phyloP scores from a whole-genome alignment of 2,888 invertebrate genomes.

The Cataglyphis cursor region DNA sequence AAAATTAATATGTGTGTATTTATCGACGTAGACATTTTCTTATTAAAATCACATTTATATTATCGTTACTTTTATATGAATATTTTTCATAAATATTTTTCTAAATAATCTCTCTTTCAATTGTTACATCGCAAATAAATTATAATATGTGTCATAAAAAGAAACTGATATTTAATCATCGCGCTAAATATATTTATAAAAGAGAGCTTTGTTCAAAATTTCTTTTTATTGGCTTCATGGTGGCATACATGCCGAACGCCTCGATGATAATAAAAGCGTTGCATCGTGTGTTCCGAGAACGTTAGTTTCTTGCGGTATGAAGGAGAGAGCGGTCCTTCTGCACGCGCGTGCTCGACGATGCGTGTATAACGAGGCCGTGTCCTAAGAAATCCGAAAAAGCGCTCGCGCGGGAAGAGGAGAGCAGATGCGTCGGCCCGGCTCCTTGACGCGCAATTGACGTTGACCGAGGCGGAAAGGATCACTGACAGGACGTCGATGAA shows the following conservation, averaged over 20 bases:
- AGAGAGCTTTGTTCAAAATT: neutral
- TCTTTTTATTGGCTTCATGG: slow-evolving; percentile 28
- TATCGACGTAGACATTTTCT: neutral
- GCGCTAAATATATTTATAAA: neutral
- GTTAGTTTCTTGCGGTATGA: slow-evolving; percentile 64
- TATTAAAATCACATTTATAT: neutral
- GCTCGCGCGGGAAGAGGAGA: neutral
- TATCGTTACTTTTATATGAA: neutral
- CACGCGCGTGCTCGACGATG: slow-evolving; percentile 69
- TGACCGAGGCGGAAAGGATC: slow-evolving; percentile 74
- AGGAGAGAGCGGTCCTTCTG: slow-evolving; percentile 41
- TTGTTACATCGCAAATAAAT: neutral
- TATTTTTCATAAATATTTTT: neutral
- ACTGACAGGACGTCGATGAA: slow-evolving; percentile 73
- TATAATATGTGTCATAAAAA: neutral
- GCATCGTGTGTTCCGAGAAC: slow-evolving; percentile 69
- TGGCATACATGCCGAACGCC: slow-evolving; percentile 29
- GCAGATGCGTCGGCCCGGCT: slow-evolving; percentile 39
- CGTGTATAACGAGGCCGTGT: slow-evolving; percentile 76
- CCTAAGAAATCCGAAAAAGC: slow-evolving; percentile 72
- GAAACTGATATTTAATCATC: neutral
- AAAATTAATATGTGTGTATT: neutral
- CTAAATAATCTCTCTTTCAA: neutral
- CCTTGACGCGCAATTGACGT: slow-evolving; percentile 74
- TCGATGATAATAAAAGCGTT: slow-evolving; percentile 43